A percentile compares a stretch with the other conserved stretches of the same genome.
phyloP scores from a whole-genome alignment of 2,888 invertebrate genomes.

The Dioctria linearis region DNA sequence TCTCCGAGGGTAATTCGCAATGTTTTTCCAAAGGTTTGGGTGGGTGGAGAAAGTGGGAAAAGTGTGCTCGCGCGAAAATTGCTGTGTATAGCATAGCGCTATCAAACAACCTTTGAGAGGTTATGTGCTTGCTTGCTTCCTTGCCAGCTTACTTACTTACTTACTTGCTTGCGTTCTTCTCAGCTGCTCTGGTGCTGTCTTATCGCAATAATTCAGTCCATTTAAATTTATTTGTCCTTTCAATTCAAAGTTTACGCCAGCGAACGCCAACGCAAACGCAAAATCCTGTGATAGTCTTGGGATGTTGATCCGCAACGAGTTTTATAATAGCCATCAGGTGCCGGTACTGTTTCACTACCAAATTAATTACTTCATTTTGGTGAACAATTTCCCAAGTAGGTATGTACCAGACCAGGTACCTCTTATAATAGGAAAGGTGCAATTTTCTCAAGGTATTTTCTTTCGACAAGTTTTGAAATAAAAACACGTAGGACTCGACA shows the following conservation, averaged over 20 bases:
- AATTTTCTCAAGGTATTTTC: conserved; percentile 49
- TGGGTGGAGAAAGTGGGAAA: background rate
- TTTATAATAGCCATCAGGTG: conserved; percentile 11
- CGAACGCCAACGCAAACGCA: background rate
- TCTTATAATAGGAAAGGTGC: background rate
- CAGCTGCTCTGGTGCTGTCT: conserved; percentile 5
- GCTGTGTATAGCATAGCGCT: background rate
- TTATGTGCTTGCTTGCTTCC: conserved; percentile 4
- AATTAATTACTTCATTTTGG: conserved; percentile 49
- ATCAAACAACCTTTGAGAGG: conserved; percentile 26
- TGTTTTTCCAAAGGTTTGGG: background rate
- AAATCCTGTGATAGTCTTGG: background rate
- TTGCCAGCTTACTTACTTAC: no score
- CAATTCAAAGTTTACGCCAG: conserved; percentile 29
- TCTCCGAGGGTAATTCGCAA: background rate
- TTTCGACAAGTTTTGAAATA: conserved; percentile 25
- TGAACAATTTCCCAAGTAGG: conserved; percentile 30
- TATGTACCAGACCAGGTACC: background rate
- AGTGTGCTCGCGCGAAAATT: conserved; percentile 1
- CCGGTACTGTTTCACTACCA: conserved; percentile 13
- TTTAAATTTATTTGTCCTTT: conserved; percentile 45
- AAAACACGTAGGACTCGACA: conserved; percentile 24
- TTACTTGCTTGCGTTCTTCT: conserved; percentile 12
- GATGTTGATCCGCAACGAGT: background rate
- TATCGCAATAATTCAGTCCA: conserved; percentile 45